Conservation (phyloP, 2,797 vertebrate species). For the Gymnoscopelus braueri region DNA sequence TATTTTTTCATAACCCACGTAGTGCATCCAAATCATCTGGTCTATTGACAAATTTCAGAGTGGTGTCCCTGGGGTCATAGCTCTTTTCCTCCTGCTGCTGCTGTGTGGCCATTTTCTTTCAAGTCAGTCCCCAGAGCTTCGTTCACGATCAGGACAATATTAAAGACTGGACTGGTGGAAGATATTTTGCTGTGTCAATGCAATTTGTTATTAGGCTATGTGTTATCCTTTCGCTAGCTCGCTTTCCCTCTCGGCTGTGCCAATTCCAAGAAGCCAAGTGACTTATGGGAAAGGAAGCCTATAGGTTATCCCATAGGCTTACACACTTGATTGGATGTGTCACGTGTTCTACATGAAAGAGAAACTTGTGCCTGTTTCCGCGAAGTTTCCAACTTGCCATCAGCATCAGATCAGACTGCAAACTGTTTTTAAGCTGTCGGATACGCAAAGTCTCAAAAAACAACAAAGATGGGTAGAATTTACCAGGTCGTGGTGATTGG, state of each 20-base stretch:
- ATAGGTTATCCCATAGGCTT: neutral
- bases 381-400: no score
- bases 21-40: constrained; percentile 70
- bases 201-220: no score
- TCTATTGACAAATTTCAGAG: constrained; percentile 73
- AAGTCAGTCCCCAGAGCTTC: neutral
- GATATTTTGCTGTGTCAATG: no score
- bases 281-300: neutral
- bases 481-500: constrained; percentile 67
- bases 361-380: no score
- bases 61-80: constrained; percentile 66
- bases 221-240: no score
- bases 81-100: constrained; percentile 42
- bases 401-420: no score
- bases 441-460: no score
- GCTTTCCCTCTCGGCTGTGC: constrained; percentile 40
- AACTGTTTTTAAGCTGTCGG: no score
- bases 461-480: constrained; percentile 67
- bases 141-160: neutral
- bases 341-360: no score
- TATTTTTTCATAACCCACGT: constrained; percentile 42
- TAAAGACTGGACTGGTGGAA: neutral
- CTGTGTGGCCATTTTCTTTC: constrained; percentile 36
- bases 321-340: no score
- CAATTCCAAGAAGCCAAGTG: constrained; percentile 29